Base-by-base conservation (phyloP, 1,140 invertebrate genomes). In the Neoseiulus cucumeris region DNA sequence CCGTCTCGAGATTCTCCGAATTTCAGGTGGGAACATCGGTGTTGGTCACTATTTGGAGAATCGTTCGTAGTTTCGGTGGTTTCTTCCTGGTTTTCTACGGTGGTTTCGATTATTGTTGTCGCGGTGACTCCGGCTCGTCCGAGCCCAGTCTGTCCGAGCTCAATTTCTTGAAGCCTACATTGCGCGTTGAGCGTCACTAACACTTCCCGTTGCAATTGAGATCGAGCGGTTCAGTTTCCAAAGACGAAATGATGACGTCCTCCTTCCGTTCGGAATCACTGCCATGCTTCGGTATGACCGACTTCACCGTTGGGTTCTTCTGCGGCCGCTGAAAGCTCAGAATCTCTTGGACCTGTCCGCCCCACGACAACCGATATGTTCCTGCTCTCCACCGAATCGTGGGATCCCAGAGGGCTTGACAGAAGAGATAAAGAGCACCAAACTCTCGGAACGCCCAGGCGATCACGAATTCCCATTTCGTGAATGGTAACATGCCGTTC, bases 381-480 rank as follows among this genome's bases (percentile, higher is more conserved):
- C 89, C 83, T 70, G 87, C 85, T 68, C 93, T 80, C 94, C 94
- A 98, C 73, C 83, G 83, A 70, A 98, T 91, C 42, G 84, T 82
- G 1, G 89, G 87, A 76, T 88, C 83, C 65, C 75, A 75, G 64
- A 93, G 79, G 55, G 93, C 91, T 71, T 85, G 82, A 39, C 88
- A 75, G 71, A 93, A 90, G 42, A 97, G 79, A 72, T 89, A 89
- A 2, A 93, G 86, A 55, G 91, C 87, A 65, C 86, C 85, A 7
- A 83, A 78, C 79, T 98, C 95, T 55, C 91, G 84, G 73, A 95
- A 86, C 64, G 94, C 75, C 96, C 96, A 99, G n/a, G 85, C 90
- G 47, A 93, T 80, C 4, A 96, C 82, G 76, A 93, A 98, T 74
- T 96, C 89, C 71, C 91, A 85, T 79, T 95, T 91, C 72, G 86